Evolutionary conservation across 1,140 invertebrate genomes (phyloP).

Genomic region (Drosophila kurseongensis): DNA sequence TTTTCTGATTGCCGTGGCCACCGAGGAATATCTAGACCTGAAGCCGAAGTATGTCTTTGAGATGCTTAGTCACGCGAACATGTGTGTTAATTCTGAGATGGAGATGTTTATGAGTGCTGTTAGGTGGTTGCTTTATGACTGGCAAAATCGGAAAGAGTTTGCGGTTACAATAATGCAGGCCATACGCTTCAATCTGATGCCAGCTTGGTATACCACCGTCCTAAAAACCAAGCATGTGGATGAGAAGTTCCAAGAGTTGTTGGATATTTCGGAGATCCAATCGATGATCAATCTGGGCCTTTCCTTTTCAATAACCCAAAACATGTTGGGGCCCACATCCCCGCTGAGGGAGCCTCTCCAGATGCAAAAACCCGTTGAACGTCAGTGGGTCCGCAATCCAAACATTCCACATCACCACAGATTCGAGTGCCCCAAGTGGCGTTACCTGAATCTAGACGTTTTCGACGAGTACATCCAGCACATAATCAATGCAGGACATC

Average conservation of each 20-base stretch:
- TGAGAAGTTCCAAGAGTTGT: conserved; percentile 88
- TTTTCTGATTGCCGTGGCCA: conserved; percentile 89
- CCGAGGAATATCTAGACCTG: conserved; percentile 88
- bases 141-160: conserved; percentile 86
- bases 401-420: conserved; percentile 50
- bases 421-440: conserved; percentile 49
- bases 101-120: conserved; percentile 91
- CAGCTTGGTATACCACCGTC: conserved; percentile 90
- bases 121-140: conserved; percentile 89
- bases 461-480: conserved; percentile 50
- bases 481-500: conserved; percentile 22
- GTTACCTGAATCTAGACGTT: conserved; percentile 23
- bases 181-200: conserved; percentile 90
- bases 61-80: conserved; percentile 88
- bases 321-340: not conserved
- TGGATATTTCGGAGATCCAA: conserved; percentile 88
- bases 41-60: conserved; percentile 87
- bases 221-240: conserved; percentile 85
- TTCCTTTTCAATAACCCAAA: conserved; percentile 86
- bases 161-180: conserved; percentile 88
- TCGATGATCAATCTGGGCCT: conserved; percentile 88
- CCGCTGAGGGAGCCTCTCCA: conserved; percentile 2
- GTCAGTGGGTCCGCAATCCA: conserved; percentile 88
- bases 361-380: conserved; percentile 60
- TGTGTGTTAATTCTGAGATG: conserved; percentile 87